Evolutionary conservation across 2,797 vertebrate species (phyloP), one percentile per base, ranked within the genome.

Genomic region (Rhinophrynus dorsalis): DNA sequence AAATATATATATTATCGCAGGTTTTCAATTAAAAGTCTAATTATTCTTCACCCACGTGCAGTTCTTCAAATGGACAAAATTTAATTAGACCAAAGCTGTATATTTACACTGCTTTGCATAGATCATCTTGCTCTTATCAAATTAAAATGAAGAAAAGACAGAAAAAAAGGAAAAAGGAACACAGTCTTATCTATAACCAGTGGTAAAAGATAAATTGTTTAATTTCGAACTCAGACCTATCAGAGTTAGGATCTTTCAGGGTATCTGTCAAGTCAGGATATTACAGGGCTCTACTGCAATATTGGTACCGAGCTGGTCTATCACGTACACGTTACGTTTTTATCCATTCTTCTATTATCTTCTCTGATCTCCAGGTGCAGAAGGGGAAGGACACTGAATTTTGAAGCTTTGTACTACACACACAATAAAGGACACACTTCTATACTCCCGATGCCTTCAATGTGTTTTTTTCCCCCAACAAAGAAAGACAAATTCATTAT

Each of bases 361-460:
- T 70, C 61, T 13, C 77, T 77, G 81, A 91, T 91, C 87, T 77
- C 90, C 91, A 92, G 91, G 90, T 92, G 91, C 89, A 82, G 81
- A 77, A 51, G 62, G 67, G 64, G 51, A 56, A 63, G 58, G 71
- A 42, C 48, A 62, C 50, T 47, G 47, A 12, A 38, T 67, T 56
- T 30, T 20, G 6, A 40, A 65, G 35, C 54, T 44, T 74, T 74
- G 67, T 55, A 59, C 17, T 32, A 3, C 10, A 20, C 8, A 45
- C 9, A 74, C 58, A 74, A 74, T 62, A 54, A 61, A 27, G n/a
- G 63, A 68, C 59, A 68, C 71, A 74, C 64, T 48, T 68, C 63
- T 67, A 37, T 45, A 20, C 67, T 42, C 52, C 55, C 56, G 37
- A 59, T 59, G 23, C 21, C 50, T 45, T 52, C 70, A 67, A 38